Evolutionary conservation across 1,140 invertebrate genomes (phyloP).

Genomic region (Saxidomus purpurata): DNA sequence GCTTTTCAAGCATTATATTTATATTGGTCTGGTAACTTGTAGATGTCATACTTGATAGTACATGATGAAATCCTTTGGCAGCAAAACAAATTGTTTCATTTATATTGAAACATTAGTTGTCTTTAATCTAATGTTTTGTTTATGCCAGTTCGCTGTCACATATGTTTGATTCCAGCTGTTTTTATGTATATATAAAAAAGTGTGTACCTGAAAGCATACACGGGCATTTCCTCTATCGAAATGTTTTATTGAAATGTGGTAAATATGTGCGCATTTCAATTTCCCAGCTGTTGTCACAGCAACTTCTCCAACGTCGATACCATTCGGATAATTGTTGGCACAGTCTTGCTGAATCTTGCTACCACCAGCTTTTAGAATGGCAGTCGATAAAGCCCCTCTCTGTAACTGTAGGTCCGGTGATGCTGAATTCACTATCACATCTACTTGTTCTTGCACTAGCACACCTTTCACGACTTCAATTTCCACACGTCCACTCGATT

Average conservation of each 20-base stretch:
- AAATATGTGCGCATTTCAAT: slow-evolving; percentile 75
- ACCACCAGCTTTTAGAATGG: slow-evolving; percentile 71
- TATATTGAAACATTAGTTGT: no score
- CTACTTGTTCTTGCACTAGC: slow-evolving; percentile 59
- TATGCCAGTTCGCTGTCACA: no score
- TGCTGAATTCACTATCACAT: slow-evolving; percentile 79
- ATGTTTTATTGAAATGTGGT: slow-evolving; percentile 68
- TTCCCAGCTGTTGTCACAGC: slow-evolving; percentile 72
- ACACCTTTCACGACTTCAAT: slow-evolving; percentile 45
- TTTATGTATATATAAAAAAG: no score
- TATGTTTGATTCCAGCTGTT: no score
- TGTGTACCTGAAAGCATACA: slow-evolving; percentile 27
- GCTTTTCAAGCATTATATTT: no score
- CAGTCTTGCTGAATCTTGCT: slow-evolving; percentile 73
- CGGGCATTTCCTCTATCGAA: slow-evolving; percentile 17
- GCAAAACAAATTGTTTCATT: no score
- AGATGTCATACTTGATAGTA: no score
- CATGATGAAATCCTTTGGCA: no score
- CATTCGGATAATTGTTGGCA: slow-evolving; percentile 69
- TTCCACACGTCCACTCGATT: not conserved
- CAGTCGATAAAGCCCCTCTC: slow-evolving; percentile 71
- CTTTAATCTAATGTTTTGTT: no score
- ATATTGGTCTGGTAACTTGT: no score
- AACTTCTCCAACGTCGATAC: slow-evolving; percentile 70
- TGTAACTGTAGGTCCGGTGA: slow-evolving; percentile 70